Percentiles rank a stretch among this genome's conserved stretches.
phyloP scores from a whole-genome alignment of 1,140 invertebrate species.

The Anagrus nilaparvatae region DNA sequence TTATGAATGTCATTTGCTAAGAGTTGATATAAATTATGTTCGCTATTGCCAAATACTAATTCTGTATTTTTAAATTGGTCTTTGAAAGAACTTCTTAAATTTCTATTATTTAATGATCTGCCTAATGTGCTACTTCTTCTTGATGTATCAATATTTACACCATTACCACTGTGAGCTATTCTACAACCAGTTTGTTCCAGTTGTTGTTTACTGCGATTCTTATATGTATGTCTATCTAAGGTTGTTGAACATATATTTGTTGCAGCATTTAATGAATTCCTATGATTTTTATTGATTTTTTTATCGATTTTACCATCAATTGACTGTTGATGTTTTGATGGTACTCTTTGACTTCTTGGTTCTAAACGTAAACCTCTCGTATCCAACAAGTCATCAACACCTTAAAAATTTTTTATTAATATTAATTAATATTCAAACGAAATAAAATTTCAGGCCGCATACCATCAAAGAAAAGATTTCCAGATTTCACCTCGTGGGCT shows the following conservation, averaged over 20 bases:
- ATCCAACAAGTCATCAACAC: background rate
- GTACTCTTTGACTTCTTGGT: slow-evolving; percentile 31
- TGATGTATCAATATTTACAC: too few relatives aligned
- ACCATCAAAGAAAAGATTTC: slow-evolving; percentile 22
- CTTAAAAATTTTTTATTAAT: background rate
- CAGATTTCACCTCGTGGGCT: slow-evolving; percentile 21
- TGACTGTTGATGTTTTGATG: slow-evolving; percentile 20
- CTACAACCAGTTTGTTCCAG: slow-evolving; percentile 17
- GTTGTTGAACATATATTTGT: slow-evolving; percentile 31
- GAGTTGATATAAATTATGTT: too few relatives aligned
- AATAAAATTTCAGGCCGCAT: background rate
- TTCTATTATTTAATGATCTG: too few relatives aligned
- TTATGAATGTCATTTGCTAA: too few relatives aligned
- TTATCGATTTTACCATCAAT: slow-evolving; percentile 15
- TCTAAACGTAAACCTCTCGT: slow-evolving; percentile 10
- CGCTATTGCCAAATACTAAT: too few relatives aligned
- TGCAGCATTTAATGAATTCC: too few relatives aligned
- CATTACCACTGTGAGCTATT: too few relatives aligned
- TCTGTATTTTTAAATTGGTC: too few relatives aligned
- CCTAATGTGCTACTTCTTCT: slow-evolving; percentile 13
- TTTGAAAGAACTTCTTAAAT: too few relatives aligned
- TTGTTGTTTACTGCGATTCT: slow-evolving; percentile 29
- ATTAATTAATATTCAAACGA: background rate
- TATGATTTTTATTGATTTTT: too few relatives aligned
- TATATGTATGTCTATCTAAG: slow-evolving; percentile 33